phyloP scores from a whole-genome alignment of 1,140 invertebrate species.

The Arion vulgaris region DNA sequence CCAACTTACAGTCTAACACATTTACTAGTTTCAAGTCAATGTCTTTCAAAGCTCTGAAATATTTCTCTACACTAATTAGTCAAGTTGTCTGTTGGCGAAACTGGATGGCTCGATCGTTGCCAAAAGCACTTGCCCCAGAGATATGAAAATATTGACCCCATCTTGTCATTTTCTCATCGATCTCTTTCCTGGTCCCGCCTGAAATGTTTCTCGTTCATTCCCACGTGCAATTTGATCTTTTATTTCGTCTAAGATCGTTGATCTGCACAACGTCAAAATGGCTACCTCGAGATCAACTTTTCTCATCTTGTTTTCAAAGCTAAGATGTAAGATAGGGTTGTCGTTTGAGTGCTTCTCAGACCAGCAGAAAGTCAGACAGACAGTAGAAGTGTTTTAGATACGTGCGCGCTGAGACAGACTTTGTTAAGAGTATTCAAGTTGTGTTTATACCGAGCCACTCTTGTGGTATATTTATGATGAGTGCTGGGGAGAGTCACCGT shows the following conservation, averaged over 20 bases:
- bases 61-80: not conserved
- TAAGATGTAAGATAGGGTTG: not conserved
- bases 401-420: too few species aligned
- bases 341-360: not conserved
- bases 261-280: slow-evolving; percentile 15
- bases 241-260: slow-evolving; percentile 3
- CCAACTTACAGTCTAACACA: too few species aligned
- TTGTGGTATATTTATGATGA: too few species aligned
- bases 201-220: slow-evolving; percentile 9
- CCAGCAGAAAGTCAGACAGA: not conserved
- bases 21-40: too few species aligned
- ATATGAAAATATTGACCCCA: slow-evolving; percentile 28
- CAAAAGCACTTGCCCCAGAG: not conserved
- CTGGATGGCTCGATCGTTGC: slow-evolving; percentile 9
- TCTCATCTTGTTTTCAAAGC: not conserved
- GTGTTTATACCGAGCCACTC: too few species aligned
- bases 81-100: not conserved
- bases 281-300: not conserved
- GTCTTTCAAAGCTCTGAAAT: not conserved
- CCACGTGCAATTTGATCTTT: slow-evolving; percentile 10
- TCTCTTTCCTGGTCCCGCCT: not conserved
- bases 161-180: slow-evolving; percentile 21
- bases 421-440: too few species aligned
- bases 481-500: too few species aligned
- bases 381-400: too few species aligned